A percentile compares a stretch with the other conserved stretches of the same genome.
Evolutionary conservation across 92 coral and sea anemone species (phyloP).

Genomic region (Zoanthus sansibaricus): DNA sequence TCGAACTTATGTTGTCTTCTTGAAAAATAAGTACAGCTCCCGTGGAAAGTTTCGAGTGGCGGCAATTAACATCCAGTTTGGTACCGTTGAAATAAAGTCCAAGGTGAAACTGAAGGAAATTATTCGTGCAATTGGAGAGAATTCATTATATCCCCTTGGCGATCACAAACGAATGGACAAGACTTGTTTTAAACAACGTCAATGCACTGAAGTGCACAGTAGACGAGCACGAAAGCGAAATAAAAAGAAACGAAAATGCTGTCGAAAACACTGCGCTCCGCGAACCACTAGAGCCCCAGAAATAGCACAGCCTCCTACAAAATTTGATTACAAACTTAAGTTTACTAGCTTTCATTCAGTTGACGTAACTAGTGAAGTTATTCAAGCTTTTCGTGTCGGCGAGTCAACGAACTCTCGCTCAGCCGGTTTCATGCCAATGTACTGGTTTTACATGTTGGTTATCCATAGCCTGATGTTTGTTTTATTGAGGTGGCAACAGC

Average conservation of each 20-base stretch:
- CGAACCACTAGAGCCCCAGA: conserved; percentile 44
- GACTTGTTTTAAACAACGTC: conserved; percentile 63
- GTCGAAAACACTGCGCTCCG: conserved; percentile 14
- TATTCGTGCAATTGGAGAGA: conserved; percentile 58
- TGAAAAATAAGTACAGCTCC: conserved; percentile 26
- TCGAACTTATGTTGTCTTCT: conserved; percentile 78
- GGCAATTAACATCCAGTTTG: conserved; percentile 75
- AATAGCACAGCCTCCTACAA: conserved; percentile 2
- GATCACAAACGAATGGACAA: conserved; percentile 53
- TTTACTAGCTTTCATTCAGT: background rate
- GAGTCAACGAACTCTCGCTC: conserved; percentile 23
- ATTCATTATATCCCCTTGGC: conserved; percentile 72
- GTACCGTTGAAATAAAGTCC: conserved; percentile 67
- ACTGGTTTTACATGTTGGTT: conserved; percentile 70
- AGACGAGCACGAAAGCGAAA: conserved; percentile 50
- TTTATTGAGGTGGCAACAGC: conserved; percentile 64
- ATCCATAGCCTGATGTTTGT: conserved; percentile 61
- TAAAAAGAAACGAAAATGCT: conserved; percentile 38
- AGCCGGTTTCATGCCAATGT: conserved; percentile 17
- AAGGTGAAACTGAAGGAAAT: conserved; percentile 71
- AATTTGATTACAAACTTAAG: background rate
- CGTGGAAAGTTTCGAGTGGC: conserved; percentile 59
- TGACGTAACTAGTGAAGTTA: background rate
- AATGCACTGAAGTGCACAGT: conserved; percentile 38
- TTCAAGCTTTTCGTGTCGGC: conserved; percentile 4